Conservation (phyloP, 2,888 invertebrate species). For the Hesperia comma region DNA sequence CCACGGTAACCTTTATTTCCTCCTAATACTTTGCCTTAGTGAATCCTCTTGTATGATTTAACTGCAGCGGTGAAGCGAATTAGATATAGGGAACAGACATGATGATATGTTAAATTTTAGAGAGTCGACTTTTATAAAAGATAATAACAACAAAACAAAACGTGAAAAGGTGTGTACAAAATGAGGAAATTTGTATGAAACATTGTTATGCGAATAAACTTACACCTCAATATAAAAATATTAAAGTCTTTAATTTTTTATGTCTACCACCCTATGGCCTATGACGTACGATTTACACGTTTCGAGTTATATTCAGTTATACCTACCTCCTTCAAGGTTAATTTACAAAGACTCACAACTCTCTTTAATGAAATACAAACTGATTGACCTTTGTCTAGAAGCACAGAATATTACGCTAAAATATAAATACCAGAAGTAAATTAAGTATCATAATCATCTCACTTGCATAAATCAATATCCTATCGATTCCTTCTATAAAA, state of each 20-base stretch:
- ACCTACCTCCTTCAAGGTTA: too few relatives aligned
- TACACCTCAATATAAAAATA: conserved; percentile 83
- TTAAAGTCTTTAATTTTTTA: conserved; percentile 72
- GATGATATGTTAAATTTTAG: conserved; percentile 83
- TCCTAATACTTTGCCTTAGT: conserved; percentile 78
- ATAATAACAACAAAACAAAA: conserved; percentile 79
- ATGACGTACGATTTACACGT: too few relatives aligned
- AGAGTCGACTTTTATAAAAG: conserved; percentile 84
- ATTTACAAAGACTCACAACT: too few relatives aligned
- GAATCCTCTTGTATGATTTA: conserved; percentile 74
- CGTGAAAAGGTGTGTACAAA: conserved; percentile 83
- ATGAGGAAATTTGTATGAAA: conserved; percentile 84
- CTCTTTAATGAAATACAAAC: too few relatives aligned
- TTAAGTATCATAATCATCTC: too few relatives aligned
- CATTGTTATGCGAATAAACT: conserved; percentile 84
- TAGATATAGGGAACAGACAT: conserved; percentile 83
- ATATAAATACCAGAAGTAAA: too few relatives aligned
- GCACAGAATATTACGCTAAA: too few relatives aligned
- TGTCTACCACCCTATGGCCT: conserved; percentile 6
- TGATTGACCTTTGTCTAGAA: too few relatives aligned
- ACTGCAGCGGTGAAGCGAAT: conserved; percentile 79
- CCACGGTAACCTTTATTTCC: conserved; percentile 70
- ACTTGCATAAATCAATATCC: too few relatives aligned
- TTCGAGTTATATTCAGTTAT: too few relatives aligned
- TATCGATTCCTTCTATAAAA: too few relatives aligned